Evolutionary conservation across 2,888 invertebrate genomes (phyloP).

Genomic region (Drosophila vallismaia): DNA sequence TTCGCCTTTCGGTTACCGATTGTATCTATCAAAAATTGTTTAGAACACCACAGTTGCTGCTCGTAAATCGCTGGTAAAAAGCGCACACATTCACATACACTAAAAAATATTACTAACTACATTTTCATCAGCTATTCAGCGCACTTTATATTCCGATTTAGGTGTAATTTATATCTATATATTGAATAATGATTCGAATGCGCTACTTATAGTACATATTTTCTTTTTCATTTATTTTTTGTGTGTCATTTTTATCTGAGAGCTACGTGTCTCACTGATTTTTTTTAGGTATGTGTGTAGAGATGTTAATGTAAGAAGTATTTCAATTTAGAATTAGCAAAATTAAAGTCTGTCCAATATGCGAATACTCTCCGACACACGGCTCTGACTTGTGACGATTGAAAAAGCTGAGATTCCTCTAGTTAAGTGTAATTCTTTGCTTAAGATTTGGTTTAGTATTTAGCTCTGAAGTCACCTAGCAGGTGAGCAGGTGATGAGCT

Average conservation of each 20-base stretch:
- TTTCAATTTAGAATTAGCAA: conserved; percentile 42
- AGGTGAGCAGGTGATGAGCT: no score
- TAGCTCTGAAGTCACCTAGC: not conserved
- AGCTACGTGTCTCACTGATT: not conserved
- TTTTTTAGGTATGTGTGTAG: conserved; percentile 14
- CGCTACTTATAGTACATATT: conserved; percentile 36
- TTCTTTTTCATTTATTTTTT: not conserved
- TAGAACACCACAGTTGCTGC: conserved; percentile 74
- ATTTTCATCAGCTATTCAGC: conserved; percentile 48
- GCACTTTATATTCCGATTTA: conserved; percentile 36
- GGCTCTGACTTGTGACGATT: conserved; percentile 27
- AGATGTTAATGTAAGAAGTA: conserved; percentile 42
- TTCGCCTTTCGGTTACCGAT: conserved; percentile 41
- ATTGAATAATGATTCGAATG: conserved; percentile 35
- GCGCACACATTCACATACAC: conserved; percentile 61
- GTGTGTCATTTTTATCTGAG: not conserved
- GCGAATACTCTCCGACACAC: conserved; percentile 2
- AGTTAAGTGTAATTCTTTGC: conserved; percentile 41
- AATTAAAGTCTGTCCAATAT: conserved; percentile 11
- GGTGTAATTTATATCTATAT: conserved; percentile 32
- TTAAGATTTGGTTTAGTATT: conserved; percentile 22
- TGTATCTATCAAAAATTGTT: conserved; percentile 66
- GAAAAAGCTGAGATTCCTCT: conserved; percentile 41
- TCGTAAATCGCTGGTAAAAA: conserved; percentile 73
- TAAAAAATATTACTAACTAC: conserved; percentile 73